These are phyloP conservation scores for Ylistrum balloti DNA, from an alignment of 1,140 invertebrate species.

Conservation along the genomic window DNA sequence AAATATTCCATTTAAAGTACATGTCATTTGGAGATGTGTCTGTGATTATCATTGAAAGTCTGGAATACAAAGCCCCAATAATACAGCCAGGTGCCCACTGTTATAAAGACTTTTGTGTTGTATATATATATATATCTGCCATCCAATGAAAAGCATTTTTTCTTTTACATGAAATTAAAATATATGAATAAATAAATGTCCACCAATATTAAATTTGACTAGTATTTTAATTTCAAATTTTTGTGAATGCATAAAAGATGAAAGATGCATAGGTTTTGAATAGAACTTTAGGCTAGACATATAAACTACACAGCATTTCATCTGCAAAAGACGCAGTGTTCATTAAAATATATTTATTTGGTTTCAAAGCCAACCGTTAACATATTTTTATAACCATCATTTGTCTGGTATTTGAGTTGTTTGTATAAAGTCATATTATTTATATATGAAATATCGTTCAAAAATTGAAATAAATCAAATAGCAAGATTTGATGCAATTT, in stretches of 20 bases:
- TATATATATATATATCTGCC: background rate
- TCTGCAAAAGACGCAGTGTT: conserved; percentile 12
- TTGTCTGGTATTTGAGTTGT: background rate
- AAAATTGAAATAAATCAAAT: background rate
- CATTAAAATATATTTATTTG: conserved; percentile 31
- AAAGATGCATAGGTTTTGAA: conserved; percentile 25
- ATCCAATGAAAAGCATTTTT: background rate
- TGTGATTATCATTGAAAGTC: background rate
- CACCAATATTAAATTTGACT: background rate
- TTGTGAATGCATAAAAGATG: background rate
- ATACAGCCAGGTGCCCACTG: background rate
- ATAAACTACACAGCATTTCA: background rate
- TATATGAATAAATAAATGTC: conserved; percentile 29
- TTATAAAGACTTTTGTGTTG: background rate
- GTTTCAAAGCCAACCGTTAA: conserved; percentile 32
- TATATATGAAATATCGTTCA: background rate
- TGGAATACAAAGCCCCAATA: background rate
- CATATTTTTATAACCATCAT: background rate
- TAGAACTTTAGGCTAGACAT: conserved; percentile 11
- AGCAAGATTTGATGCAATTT: background rate
- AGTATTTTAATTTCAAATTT: conserved; percentile 30
- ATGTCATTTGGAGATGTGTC: background rate
- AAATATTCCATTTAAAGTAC: background rate
- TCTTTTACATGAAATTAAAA: conserved; percentile 9
- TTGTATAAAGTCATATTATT: background rate